These are phyloP conservation scores for Magallana gigas DNA, from an alignment of 1,140 invertebrate genomes.

Conservation along the genomic window DNA sequence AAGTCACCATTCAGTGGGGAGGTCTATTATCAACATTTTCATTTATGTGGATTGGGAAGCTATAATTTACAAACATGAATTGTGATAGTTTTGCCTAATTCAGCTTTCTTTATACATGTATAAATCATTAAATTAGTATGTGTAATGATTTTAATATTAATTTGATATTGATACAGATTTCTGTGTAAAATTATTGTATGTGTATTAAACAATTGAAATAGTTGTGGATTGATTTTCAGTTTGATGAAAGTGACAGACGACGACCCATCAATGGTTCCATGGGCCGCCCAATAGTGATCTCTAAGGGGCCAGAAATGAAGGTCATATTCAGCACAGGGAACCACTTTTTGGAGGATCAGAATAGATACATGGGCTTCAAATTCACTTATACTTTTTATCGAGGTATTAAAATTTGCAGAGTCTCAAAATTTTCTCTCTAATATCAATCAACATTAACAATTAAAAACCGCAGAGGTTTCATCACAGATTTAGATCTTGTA, in stretches of 20 bases:
- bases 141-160: too few relatives aligned
- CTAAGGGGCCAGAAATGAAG: constrained; percentile 41
- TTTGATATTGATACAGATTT: too few relatives aligned
- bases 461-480: too few relatives aligned
- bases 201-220: not conserved
- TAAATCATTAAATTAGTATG: too few relatives aligned
- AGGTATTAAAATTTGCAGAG: not conserved
- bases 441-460: not conserved
- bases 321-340: constrained; percentile 52
- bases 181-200: too few relatives aligned
- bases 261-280: not conserved
- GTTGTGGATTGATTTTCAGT: constrained; percentile 45
- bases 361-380: constrained; percentile 54
- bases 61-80: too few relatives aligned
- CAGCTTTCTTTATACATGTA: too few relatives aligned
- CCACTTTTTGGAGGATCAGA: constrained; percentile 40
- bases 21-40: too few relatives aligned
- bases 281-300: constrained; percentile 44
- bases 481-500: too few relatives aligned
- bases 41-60: too few relatives aligned
- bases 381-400: constrained; percentile 55
- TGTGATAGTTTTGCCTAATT: too few relatives aligned
- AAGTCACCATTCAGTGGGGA: too few relatives aligned
- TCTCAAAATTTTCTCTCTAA: not conserved
- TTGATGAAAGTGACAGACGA: constrained; percentile 47